Conservation (phyloP, 1,140 invertebrate species). For the Coelopa frigida region DNA sequence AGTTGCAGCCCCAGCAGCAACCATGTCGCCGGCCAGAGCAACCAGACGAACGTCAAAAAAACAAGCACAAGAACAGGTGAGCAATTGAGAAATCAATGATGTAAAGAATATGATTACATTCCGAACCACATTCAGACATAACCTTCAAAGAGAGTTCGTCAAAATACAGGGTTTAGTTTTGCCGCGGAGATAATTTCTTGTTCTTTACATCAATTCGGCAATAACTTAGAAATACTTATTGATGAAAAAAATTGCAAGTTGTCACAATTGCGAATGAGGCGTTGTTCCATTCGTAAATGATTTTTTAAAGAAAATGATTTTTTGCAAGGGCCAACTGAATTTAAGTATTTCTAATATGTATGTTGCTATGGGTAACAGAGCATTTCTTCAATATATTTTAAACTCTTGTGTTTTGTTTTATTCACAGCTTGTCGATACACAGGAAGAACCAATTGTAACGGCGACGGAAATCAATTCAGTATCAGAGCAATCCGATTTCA, state of each 20-base stretch:
- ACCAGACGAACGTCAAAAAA: slow-evolving; percentile 30
- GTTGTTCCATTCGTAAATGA: slow-evolving; percentile 42
- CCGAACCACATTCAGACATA: too few relatives aligned
- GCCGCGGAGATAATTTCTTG: too few relatives aligned
- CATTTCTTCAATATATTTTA: background rate
- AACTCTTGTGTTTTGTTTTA: background rate
- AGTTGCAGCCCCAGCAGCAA: slow-evolving; percentile 12
- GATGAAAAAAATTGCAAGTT: slow-evolving; percentile 30
- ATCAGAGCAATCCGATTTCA: slow-evolving; percentile 12
- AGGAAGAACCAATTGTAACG: background rate
- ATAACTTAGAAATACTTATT: too few relatives aligned
- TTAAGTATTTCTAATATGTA: too few relatives aligned
- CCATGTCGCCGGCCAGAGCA: slow-evolving; percentile 11
- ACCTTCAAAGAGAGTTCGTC: too few relatives aligned
- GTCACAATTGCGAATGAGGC: slow-evolving; percentile 32
- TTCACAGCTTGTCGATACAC: background rate
- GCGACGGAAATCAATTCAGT: slow-evolving; percentile 11
- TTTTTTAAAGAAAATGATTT: slow-evolving; percentile 24
- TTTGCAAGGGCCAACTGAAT: slow-evolving; percentile 45
- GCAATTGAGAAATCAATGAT: too few relatives aligned
- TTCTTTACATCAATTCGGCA: too few relatives aligned
- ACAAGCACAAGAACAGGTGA: slow-evolving; percentile 29
- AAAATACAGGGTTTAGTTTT: too few relatives aligned
- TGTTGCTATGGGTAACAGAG: too few relatives aligned
- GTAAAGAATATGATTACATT: too few relatives aligned